phyloP scores from a whole-genome alignment of 2,113 vertebrate species.

The Scytalopus superciliaris region DNA sequence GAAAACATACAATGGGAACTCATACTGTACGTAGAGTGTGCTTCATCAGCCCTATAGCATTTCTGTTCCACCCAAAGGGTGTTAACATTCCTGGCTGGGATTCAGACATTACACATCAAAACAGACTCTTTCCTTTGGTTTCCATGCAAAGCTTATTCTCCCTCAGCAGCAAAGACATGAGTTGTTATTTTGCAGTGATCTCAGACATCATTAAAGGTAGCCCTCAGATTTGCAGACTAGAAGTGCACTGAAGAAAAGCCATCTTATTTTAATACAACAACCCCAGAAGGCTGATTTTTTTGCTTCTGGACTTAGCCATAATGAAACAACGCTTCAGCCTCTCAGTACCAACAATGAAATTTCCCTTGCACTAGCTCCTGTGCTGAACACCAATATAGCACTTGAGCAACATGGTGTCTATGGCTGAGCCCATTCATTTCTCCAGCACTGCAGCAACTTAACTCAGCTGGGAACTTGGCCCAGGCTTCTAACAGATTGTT shows the following conservation, averaged over 20 bases:
- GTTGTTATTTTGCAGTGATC: neutral
- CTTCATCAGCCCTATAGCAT: constrained; percentile 59
- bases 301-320: neutral
- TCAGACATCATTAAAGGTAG: neutral
- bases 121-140: constrained; percentile 40
- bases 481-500: neutral
- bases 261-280: neutral
- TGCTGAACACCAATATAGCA: neutral
- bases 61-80: constrained; percentile 63
- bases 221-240: neutral
- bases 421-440: neutral
- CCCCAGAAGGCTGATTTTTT: neutral
- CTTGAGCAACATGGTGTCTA: neutral
- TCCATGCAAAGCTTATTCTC: constrained; percentile 17
- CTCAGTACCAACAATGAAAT: neutral
- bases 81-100: constrained; percentile 52
- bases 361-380: neutral
- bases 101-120: constrained; percentile 64
- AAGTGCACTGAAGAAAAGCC: neutral
- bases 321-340: neutral
- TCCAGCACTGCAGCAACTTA: neutral
- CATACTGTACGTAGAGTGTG: neutral
- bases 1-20: constrained; percentile 12
- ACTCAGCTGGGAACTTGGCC: neutral
- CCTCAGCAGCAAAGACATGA: neutral